Base-by-base conservation (phyloP, 2,888 invertebrate species). In the Tineola bisselliella region DNA sequence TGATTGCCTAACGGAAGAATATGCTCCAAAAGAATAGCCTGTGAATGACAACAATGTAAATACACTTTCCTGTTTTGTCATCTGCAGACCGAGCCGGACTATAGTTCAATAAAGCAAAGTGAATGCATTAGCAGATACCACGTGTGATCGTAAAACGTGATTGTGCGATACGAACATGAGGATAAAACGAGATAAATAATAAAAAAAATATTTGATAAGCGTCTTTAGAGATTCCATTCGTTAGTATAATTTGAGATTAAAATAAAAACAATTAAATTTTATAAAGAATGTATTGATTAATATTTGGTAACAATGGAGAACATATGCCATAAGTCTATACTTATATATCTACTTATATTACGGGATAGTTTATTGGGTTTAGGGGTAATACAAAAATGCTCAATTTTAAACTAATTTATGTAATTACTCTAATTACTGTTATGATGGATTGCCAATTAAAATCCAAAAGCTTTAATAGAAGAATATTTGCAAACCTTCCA, bases 111-210 rank as follows among this genome's bases (percentile, higher is more conserved):
- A 48, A 48, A 8, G 15, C 8, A 13, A 13, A 48, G 15, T 48
- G 48, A 17, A 48, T 48, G 48, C 48, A 48, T 15, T 48, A 48
- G 8, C n/a, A n/a, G n/a, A 13, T 1, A n/a, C 10, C 48, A 48
- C 48, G 48, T 48, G 48, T 15, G 48, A 48, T 48, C 48, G 48
- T 48, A 48, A 48, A 48, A 48, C 48, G 48, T 48, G 48, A 38
- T 38, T 38, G 38, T 10, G 38, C 38, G 11, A 12, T 38, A 38
- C 10, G 11, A 38, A 12, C 10, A 38, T 38, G 10, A 3, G 38
- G 38, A 38, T 38, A 10, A 38, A 38, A 38, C 38, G 3, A 12
- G 10, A 38, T 38, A 38, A 38, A 38, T 38, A 6, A 25, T 25
- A 25, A 25, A 25, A 25, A 25, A 6, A 25, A 25, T 25, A 25